These are phyloP conservation scores for Tragelaphus buxtoni DNA, from an alignment of 2,113 vertebrate species.

Conservation along the genomic window DNA sequence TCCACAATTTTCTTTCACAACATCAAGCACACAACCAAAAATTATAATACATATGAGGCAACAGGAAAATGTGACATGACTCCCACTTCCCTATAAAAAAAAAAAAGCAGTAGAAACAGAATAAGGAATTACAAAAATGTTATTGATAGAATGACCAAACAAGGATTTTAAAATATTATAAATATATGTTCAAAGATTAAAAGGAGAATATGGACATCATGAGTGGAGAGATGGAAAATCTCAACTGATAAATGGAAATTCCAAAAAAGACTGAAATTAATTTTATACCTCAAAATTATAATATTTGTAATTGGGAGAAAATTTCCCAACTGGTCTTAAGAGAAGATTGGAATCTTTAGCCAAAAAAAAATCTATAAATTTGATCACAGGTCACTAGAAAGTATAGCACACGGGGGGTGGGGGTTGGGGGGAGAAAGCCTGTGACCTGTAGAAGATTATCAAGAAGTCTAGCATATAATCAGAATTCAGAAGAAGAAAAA, in stretches of 20 bases:
- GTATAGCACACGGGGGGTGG: neutral
- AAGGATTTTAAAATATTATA: neutral
- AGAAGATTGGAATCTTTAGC: neutral
- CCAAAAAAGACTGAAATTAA: neutral
- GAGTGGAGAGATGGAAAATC: neutral
- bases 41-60: neutral
- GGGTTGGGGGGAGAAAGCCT: accelerated
- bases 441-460: neutral
- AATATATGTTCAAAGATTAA: neutral
- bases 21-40: neutral
- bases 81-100: neutral
- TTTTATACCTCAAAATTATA: neutral
- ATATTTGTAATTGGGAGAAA: neutral
- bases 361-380: neutral
- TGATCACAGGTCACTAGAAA: neutral
- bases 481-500: neutral
- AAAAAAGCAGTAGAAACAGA: neutral
- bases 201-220: neutral
- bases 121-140: neutral
- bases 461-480: neutral
- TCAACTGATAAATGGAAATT: neutral
- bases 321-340: neutral
- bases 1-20: neutral
- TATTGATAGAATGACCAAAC: neutral
- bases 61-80: neutral